A percentile compares a stretch with the other conserved stretches of the same genome.
phyloP scores from a whole-genome alignment of 1,140 invertebrate species.

The Mya arenaria region DNA sequence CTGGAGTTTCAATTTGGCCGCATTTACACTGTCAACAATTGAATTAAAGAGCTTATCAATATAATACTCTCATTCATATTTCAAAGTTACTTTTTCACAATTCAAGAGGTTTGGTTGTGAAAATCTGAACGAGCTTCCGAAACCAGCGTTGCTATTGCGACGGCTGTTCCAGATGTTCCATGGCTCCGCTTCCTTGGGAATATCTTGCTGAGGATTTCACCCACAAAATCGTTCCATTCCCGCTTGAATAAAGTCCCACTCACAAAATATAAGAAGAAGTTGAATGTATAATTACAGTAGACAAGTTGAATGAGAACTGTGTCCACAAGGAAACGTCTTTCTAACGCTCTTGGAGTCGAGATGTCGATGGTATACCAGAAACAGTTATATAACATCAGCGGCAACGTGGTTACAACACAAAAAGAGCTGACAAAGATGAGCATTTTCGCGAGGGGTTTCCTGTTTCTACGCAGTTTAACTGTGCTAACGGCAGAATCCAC shows the following conservation, averaged over 20 bases:
- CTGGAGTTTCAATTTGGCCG: no score
- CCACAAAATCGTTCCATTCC: not conserved
- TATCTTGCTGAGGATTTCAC: not conserved
- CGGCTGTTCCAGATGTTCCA: no score
- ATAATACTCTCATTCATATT: no score
- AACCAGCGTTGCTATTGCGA: no score
- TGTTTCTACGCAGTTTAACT: not conserved
- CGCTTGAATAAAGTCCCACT: not conserved
- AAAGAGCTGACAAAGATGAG: conserved; percentile 4
- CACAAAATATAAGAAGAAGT: conserved; percentile 5
- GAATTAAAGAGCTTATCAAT: no score
- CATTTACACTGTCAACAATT: no score
- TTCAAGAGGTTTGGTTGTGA: no score
- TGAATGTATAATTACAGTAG: not conserved
- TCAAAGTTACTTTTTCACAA: no score
- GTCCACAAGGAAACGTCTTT: not conserved
- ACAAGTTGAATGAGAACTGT: not conserved
- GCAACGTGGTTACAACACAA: conserved; percentile 1
- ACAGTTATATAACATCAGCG: not conserved
- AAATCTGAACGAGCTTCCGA: no score
- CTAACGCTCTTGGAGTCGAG: not conserved
- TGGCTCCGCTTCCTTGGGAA: no score
- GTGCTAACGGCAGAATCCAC: no score
- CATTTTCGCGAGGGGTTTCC: not conserved
- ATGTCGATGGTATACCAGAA: not conserved